Base-by-base conservation (phyloP, 2,888 invertebrate species). In the Dermolepida albohirtum region DNA sequence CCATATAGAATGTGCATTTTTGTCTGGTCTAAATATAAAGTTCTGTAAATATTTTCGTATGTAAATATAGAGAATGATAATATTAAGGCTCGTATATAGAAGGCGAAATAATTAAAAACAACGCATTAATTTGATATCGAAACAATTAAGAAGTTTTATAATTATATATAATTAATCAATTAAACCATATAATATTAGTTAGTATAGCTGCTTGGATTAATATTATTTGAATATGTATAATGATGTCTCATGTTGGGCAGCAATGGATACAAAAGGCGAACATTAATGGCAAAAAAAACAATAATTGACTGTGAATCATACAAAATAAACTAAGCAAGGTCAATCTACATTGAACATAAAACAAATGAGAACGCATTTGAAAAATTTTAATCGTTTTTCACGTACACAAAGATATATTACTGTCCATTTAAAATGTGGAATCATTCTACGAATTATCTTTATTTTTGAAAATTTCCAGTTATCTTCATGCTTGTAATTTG, bases 221-320 rank as follows among this genome's bases (percentile, higher is more conserved):
- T 55, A 22, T 41, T 54, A 8, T n/a, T 62, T 62, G 29, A 12
- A 22, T 40, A 16, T 11, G n/a, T n/a, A n/a, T n/a, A n/a, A n/a
- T n/a, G n/a, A 41, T n/a, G 47, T 29, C 17, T 29, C 27, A 39
- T 43, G 43, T 12, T 43, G 27, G 43, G 27, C 59, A 29, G 47
- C 44, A 29, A 27, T 57, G 49, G 47, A 59, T 47, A 47, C 14
- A 62, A 62, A 62, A 62, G 47, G 47, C 39, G 59, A 62, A 49
- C 47, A 62, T 62, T 62, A 62, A 62, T 34, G 16, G 59, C 43
- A 34, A 16, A 47, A 39, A 44, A 47, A 62, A 47, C 47, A 62
- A 62, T 62, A 62, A 62, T 62, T 47, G 59, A 47, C 34, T 12
- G 29, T 62, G 59, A 62, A 62, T 62, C 59, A 62, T 62, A 39